Evolutionary conservation across 2,888 invertebrate species (phyloP).

Genomic region (Frankliniella fusca): DNA sequence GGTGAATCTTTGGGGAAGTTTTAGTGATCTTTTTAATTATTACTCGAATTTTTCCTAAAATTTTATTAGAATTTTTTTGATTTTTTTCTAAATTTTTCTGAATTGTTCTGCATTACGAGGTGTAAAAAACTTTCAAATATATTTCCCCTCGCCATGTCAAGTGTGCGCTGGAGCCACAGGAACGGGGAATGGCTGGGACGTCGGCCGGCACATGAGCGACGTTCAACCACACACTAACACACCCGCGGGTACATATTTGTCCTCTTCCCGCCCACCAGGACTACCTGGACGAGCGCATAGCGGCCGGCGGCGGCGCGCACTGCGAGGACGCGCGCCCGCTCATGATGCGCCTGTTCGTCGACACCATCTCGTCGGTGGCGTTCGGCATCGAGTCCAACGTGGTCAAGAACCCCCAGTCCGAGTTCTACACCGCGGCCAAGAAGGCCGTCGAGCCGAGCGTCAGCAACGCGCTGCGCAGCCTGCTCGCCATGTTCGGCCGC

Average conservation of each 20-base stretch:
- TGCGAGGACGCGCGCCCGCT: not conserved
- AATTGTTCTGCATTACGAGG: too few species aligned
- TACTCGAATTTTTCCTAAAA: too few species aligned
- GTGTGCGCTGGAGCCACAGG: too few species aligned
- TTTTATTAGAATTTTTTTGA: too few species aligned
- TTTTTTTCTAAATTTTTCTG: too few species aligned
- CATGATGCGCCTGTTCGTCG: slow-evolving; percentile 39
- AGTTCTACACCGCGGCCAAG: slow-evolving; percentile 48
- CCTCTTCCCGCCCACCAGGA: not conserved
- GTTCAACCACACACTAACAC: too few species aligned
- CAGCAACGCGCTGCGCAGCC: not conserved
- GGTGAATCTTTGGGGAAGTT: too few species aligned
- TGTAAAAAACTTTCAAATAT: too few species aligned
- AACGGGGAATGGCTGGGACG: too few species aligned
- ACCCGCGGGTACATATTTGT: not conserved
- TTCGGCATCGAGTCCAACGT: slow-evolving; percentile 51
- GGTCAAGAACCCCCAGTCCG: slow-evolving; percentile 47
- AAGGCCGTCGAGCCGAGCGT: slow-evolving; percentile 45
- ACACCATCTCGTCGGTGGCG: slow-evolving; percentile 51
- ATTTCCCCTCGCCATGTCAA: too few species aligned
- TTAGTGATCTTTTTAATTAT: too few species aligned
- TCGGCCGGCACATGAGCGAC: too few species aligned
- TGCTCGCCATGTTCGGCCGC: not conserved
- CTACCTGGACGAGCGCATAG: not conserved
- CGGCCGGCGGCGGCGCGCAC: not conserved